Conservation (phyloP, 2,888 invertebrate genomes). For the Sussaba pulchella region DNA sequence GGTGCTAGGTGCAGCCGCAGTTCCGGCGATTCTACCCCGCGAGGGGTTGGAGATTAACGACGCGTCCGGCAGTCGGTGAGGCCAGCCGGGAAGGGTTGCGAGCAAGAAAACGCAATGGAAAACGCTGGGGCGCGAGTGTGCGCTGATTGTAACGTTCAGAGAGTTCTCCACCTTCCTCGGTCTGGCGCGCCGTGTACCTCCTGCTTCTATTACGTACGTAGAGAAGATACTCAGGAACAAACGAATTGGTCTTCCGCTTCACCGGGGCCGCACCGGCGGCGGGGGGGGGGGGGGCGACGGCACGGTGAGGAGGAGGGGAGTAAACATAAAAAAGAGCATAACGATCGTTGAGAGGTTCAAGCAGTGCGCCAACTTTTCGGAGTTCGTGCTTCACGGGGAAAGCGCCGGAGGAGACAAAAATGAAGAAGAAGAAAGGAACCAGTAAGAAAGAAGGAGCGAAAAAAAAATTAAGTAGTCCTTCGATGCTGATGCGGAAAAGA, state of each 20-base stretch:
- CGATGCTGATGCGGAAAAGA: slow-evolving; percentile 52
- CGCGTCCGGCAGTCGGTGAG: slow-evolving; percentile 63
- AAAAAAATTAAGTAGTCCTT: slow-evolving; percentile 3
- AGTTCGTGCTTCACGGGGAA: slow-evolving; percentile 38
- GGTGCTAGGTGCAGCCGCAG: slow-evolving; percentile 51
- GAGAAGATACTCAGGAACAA: slow-evolving; percentile 50
- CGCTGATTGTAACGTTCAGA: slow-evolving; percentile 46
- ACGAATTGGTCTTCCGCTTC: slow-evolving; percentile 62
- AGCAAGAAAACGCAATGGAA: slow-evolving; percentile 55
- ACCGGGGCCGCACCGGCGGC: too few species aligned
- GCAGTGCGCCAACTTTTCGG: slow-evolving; percentile 51
- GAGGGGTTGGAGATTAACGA: slow-evolving; percentile 62
- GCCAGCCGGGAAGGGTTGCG: slow-evolving; percentile 33
- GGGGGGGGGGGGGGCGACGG: too few species aligned
- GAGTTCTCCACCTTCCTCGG: slow-evolving; percentile 11
- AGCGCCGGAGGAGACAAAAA: slow-evolving; percentile 24
- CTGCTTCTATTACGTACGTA: slow-evolving; percentile 38
- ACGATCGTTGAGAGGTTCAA: neutral
- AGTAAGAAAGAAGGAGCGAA: neutral
- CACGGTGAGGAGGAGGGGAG: too few species aligned
- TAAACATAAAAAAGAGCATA: too few species aligned
- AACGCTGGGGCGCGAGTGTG: slow-evolving; percentile 70
- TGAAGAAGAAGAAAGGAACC: neutral
- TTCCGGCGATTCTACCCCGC: slow-evolving; percentile 51
- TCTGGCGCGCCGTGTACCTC: slow-evolving; percentile 40